Evolutionary conservation across 1,140 invertebrate genomes (phyloP).

Genomic region (Leguminivora glycinivorella): DNA sequence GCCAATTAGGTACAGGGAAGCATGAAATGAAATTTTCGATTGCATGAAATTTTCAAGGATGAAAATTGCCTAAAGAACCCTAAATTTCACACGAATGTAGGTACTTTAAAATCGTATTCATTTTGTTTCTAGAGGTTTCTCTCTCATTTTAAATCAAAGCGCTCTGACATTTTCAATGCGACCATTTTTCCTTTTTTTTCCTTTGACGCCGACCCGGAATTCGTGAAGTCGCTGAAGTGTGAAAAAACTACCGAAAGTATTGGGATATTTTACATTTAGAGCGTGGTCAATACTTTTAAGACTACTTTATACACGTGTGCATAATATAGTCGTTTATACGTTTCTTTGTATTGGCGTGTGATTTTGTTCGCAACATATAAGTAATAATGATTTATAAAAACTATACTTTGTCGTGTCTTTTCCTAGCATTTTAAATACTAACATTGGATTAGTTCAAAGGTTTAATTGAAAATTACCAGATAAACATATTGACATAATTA

Average conservation of each 20-base stretch:
- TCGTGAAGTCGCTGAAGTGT: not conserved
- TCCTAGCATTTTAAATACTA: too few relatives aligned
- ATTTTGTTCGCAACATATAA: too few relatives aligned
- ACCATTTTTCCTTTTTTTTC: not conserved
- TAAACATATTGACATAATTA: too few relatives aligned
- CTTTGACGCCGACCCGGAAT: not conserved
- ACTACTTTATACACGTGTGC: too few relatives aligned
- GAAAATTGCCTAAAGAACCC: not conserved
- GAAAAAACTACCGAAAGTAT: not conserved
- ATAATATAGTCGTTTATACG: too few relatives aligned
- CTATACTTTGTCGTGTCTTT: too few relatives aligned
- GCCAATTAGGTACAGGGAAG: too few relatives aligned
- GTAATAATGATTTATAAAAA: too few relatives aligned
- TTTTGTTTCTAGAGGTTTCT: constrained; percentile 12
- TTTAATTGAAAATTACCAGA: too few relatives aligned
- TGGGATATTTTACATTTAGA: not conserved
- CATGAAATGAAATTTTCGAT: too few relatives aligned
- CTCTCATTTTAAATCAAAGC: constrained; percentile 27
- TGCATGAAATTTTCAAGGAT: not conserved
- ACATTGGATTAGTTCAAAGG: too few relatives aligned
- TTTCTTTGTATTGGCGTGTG: too few relatives aligned
- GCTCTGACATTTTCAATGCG: constrained; percentile 25
- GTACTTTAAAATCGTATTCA: constrained; percentile 18
- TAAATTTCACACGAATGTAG: not conserved
- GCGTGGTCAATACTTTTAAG: not conserved